A percentile compares a stretch with the other conserved stretches of the same genome.
Conservation (phyloP, 2,113 vertebrate species). For the Melanocharis versteri region DNA sequence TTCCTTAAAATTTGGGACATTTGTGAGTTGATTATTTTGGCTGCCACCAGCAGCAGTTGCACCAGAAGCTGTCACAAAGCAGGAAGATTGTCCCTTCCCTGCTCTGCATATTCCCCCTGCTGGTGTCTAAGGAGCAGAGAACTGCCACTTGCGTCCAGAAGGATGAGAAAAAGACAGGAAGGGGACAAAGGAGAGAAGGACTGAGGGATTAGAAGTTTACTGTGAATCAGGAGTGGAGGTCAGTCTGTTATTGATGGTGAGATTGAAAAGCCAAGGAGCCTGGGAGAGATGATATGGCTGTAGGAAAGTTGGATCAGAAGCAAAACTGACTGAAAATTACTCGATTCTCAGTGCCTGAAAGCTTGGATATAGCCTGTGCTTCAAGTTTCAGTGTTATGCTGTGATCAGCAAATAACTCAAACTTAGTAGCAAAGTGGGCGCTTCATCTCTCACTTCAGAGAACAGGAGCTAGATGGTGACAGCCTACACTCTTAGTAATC, state of each 20-base stretch:
- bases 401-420: neutral
- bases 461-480: neutral
- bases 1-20: neutral
- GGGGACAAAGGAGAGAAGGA: neutral
- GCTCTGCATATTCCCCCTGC: neutral
- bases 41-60: neutral
- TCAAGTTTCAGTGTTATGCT: neutral
- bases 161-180: neutral
- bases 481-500: neutral
- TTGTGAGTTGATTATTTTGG: neutral
- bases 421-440: neutral
- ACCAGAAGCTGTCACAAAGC: neutral
- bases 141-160: fast-evolving
- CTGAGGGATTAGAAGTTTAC: neutral
- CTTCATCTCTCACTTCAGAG: neutral
- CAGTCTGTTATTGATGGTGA: neutral
- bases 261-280: neutral
- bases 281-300: fast-evolving
- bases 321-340: neutral
- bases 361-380: neutral
- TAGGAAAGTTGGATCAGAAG: neutral
- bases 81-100: neutral
- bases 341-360: neutral
- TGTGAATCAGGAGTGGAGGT: neutral
- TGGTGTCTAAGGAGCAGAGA: neutral